Evolutionary conservation across 2,113 vertebrate species (phyloP).

Genomic region (Parus major): DNA sequence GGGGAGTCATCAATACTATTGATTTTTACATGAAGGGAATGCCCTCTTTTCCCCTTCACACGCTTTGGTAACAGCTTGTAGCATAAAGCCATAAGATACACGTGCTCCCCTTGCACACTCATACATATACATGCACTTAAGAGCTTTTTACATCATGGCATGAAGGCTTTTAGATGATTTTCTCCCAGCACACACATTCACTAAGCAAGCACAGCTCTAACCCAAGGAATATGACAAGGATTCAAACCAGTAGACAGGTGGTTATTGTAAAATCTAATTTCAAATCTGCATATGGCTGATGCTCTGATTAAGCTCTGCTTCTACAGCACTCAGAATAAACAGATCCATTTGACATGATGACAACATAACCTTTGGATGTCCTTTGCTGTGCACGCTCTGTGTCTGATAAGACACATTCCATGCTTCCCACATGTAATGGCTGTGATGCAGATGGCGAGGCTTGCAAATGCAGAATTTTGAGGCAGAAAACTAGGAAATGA

Average conservation of each 20-base stretch:
- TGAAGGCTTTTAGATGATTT: background rate
- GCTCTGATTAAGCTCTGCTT: slow-evolving; percentile 55
- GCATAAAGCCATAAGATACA: background rate
- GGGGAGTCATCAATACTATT: accelerated
- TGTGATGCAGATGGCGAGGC: slow-evolving; percentile 6
- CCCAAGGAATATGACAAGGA: background rate
- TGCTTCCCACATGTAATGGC: slow-evolving; percentile 24
- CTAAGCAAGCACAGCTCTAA: background rate
- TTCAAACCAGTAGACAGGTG: slow-evolving; percentile 35
- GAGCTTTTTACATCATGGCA: background rate
- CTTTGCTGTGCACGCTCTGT: slow-evolving; percentile 31
- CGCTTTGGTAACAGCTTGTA: background rate
- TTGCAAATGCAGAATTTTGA: background rate
- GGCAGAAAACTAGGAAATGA: slow-evolving; percentile 7
- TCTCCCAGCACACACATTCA: background rate
- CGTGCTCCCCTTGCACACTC: background rate
- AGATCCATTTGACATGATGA: slow-evolving; percentile 59
- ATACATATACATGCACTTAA: background rate
- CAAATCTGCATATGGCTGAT: slow-evolving; percentile 60
- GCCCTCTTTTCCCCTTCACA: background rate
- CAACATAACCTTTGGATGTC: slow-evolving; percentile 65
- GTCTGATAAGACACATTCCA: slow-evolving; percentile 47
- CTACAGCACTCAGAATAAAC: slow-evolving; percentile 53
- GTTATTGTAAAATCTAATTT: slow-evolving; percentile 65
- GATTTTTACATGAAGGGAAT: background rate